Conservation (phyloP, 2,797 vertebrate species). For the Pipistrellus kuhlii region DNA sequence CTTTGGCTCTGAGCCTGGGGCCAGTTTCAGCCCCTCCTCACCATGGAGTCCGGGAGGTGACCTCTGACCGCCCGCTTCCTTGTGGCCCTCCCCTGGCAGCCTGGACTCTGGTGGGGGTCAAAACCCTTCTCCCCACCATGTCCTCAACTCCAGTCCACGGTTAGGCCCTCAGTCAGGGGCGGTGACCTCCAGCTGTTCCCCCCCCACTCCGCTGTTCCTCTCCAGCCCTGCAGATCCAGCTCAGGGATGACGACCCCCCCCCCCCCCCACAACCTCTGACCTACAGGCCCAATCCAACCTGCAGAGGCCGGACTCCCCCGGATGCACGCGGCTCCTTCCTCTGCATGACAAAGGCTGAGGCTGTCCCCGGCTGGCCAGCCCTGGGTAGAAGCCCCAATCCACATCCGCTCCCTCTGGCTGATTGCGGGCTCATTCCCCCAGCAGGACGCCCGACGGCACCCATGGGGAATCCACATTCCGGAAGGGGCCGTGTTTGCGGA, state of each 20-base stretch:
- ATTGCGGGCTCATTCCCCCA: constrained; percentile 93
- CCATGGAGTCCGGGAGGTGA: neutral
- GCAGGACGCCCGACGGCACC: constrained; percentile 88
- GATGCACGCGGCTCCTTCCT: constrained; percentile 87
- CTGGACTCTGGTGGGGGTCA: neutral
- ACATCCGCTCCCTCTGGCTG: constrained; percentile 90
- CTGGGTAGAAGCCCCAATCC: constrained; percentile 95
- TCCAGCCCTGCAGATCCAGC: neutral
- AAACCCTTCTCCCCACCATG: too few species aligned
- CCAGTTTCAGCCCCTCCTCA: neutral
- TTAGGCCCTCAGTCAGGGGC: neutral
- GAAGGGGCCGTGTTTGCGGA: constrained; percentile 82
- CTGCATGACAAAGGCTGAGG: constrained; percentile 92
- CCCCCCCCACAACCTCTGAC: too few species aligned
- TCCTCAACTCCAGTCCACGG: neutral
- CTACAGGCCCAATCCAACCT: constrained; percentile 87
- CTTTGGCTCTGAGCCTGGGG: neutral
- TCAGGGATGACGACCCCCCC: neutral
- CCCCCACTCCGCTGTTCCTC: neutral
- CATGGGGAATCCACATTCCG: constrained; percentile 92
- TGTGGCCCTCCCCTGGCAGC: neutral
- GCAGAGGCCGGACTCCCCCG: constrained; percentile 85
- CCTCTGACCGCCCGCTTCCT: neutral
- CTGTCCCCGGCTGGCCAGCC: constrained; percentile 88
- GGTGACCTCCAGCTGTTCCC: neutral